Percentiles rank a stretch among this genome's conserved stretches.
These are phyloP conservation scores for Megaleporinus macrocephalus DNA, from an alignment of 2,113 vertebrate species.

Conservation along the genomic window DNA sequence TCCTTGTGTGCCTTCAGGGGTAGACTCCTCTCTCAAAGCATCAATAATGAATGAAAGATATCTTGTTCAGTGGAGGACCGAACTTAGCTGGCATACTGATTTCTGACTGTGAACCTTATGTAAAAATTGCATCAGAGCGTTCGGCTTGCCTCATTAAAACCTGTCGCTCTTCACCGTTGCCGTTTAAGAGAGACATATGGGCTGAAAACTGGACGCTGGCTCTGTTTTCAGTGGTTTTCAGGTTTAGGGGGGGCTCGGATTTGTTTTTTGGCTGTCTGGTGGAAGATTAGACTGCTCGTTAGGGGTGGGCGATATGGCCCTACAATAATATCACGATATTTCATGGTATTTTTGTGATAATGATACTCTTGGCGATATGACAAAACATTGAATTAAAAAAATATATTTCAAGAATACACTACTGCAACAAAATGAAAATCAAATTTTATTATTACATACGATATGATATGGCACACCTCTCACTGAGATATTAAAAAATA, in stretches of 20 bases:
- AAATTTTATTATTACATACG: too few relatives aligned
- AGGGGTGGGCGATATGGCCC: too few relatives aligned
- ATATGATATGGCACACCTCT: too few relatives aligned
- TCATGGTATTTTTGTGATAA: too few relatives aligned
- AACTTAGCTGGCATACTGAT: constrained; percentile 78
- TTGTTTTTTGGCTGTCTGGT: too few relatives aligned
- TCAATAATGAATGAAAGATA: constrained; percentile 84
- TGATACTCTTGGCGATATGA: too few relatives aligned
- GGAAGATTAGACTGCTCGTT: too few relatives aligned
- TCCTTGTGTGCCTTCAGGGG: constrained; percentile 73
- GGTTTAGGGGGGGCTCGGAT: not conserved
- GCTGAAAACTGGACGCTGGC: not conserved
- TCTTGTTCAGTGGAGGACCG: constrained; percentile 75
- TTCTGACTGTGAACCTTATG: constrained; percentile 68
- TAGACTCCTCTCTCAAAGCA: constrained; percentile 74
- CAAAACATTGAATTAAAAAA: too few relatives aligned
- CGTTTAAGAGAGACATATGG: constrained; percentile 4
- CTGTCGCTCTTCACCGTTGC: constrained; percentile 43
- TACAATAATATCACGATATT: too few relatives aligned
- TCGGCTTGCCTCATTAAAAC: constrained; percentile 65
- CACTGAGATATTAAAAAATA: too few relatives aligned
- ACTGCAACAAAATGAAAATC: too few relatives aligned
- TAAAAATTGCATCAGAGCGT: constrained; percentile 72
- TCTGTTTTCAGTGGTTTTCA: not conserved
- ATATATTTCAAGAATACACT: too few relatives aligned